Percentiles rank a stretch among this genome's conserved stretches.
Evolutionary conservation across 1,140 invertebrate species (phyloP).

Genomic region (Cheumatopsyche charites): DNA sequence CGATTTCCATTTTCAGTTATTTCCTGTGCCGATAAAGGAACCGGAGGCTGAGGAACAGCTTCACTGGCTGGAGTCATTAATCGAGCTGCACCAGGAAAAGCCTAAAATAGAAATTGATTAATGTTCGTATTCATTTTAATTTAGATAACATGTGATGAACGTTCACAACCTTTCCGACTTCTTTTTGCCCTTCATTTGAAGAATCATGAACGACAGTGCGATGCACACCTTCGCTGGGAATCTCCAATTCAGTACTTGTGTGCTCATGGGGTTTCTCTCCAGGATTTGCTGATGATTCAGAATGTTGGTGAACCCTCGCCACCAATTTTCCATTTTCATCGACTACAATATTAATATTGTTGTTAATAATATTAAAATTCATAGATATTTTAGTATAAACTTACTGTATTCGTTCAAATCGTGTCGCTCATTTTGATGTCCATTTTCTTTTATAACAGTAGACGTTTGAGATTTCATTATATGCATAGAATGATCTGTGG

Average conservation of each 20-base stretch:
- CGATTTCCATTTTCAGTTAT: conserved; percentile 50
- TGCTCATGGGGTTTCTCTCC: conserved; percentile 55
- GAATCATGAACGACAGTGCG: conserved; percentile 50
- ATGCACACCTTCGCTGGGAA: conserved; percentile 58
- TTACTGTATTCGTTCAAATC: conserved; percentile 42
- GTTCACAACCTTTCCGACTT: conserved; percentile 42
- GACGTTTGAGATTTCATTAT: conserved; percentile 41
- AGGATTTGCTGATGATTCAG: conserved; percentile 52
- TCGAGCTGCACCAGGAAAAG: conserved; percentile 60
- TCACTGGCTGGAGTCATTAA: conserved; percentile 55
- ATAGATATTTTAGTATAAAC: background rate
- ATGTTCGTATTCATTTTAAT: too few species aligned
- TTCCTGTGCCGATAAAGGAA: conserved; percentile 25
- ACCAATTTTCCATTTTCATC: conserved; percentile 60
- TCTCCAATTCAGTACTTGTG: conserved; percentile 57
- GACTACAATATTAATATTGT: conserved; percentile 50
- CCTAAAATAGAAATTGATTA: conserved; percentile 47
- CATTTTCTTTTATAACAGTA: conserved; percentile 42
- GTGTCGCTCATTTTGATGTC: conserved; percentile 43
- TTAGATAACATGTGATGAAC: too few species aligned
- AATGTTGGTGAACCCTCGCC: conserved; percentile 58
- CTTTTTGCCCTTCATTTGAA: conserved; percentile 42
- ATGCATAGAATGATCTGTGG: conserved; percentile 38
- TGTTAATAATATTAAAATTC: too few species aligned
- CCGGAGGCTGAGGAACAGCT: conserved; percentile 31